Conservation (phyloP, 2,797 vertebrate genomes). For the Sitta carolinensis region DNA sequence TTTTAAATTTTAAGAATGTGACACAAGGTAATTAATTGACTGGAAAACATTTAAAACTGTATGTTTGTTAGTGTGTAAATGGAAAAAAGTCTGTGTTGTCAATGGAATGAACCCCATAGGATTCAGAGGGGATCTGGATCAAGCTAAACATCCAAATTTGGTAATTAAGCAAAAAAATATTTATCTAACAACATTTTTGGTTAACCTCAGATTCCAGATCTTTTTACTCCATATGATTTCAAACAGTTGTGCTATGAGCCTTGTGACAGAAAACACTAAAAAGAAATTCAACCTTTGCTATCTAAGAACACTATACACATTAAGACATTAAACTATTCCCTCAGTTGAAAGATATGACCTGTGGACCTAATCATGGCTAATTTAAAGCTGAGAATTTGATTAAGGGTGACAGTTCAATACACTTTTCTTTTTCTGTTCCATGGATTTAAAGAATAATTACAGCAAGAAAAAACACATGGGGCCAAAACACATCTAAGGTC, state of each 20-base stretch:
- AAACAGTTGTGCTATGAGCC: slow-evolving; percentile 16
- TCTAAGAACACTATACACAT: slow-evolving; percentile 8
- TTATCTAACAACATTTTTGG: slow-evolving; percentile 27
- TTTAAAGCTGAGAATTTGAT: slow-evolving; percentile 59
- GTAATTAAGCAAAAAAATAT: slow-evolving; percentile 30
- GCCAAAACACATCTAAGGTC: slow-evolving; percentile 45
- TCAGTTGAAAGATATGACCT: slow-evolving; percentile 24
- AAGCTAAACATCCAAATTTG: neutral
- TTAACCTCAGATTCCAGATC: slow-evolving; percentile 15
- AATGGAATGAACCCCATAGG: neutral
- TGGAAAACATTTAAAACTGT: neutral
- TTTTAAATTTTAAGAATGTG: neutral
- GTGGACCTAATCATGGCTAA: slow-evolving; percentile 47
- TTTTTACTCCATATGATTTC: slow-evolving; percentile 11
- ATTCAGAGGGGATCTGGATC: neutral
- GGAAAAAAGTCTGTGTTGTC: neutral
- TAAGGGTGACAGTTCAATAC: slow-evolving; percentile 41
- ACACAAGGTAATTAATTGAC: slow-evolving; percentile 6
- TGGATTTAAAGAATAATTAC: slow-evolving; percentile 44
- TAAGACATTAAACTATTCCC: slow-evolving; percentile 29
- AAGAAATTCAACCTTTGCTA: neutral
- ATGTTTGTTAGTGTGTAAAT: neutral
- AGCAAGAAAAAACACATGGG: slow-evolving; percentile 57
- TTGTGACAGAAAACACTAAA: neutral
- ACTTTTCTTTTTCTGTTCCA: slow-evolving; percentile 27